Evolutionary conservation across 2,888 invertebrate species (phyloP).

Genomic region (Cryptocephalus moraei): DNA sequence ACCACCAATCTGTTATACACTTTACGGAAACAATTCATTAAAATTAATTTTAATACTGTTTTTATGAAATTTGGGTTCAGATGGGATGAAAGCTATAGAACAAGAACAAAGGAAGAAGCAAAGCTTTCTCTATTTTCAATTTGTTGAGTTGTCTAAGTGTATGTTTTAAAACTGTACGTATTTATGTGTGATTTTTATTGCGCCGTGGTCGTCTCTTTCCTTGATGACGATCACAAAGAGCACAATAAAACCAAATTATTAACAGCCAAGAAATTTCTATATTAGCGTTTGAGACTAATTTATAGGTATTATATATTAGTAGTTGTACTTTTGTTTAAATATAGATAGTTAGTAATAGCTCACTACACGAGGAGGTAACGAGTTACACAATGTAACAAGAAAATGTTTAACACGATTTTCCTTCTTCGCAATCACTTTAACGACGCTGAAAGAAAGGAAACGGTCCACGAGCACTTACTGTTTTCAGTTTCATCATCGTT

Average conservation of each 20-base stretch:
- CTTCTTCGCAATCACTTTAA: no score
- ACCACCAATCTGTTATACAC: constrained; percentile 7
- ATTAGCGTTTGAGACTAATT: constrained; percentile 1
- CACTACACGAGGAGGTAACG: constrained; percentile 40
- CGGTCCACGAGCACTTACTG: no score
- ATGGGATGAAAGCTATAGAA: constrained; percentile 37
- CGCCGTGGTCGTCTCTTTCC: no score
- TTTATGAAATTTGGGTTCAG: constrained; percentile 29
- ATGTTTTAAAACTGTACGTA: constrained; percentile 6
- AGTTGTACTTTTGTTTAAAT: no score
- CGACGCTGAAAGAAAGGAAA: no score
- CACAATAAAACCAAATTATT: no score
- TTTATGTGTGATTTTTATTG: no score
- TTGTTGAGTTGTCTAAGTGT: constrained; percentile 19
- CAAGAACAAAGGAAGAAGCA: constrained; percentile 34
- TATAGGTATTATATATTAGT: no score
- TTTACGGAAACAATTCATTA: constrained; percentile 14
- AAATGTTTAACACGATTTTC: neutral
- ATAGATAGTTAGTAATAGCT: constrained; percentile 15
- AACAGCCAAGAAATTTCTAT: no score
- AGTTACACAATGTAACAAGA: constrained; percentile 22
- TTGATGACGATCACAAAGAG: no score
- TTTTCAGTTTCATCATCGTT: no score
- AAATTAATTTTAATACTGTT: constrained; percentile 19
- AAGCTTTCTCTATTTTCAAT: constrained; percentile 21